Conservation (phyloP, 2,113 vertebrate species). For the Corythaixoides concolor region DNA sequence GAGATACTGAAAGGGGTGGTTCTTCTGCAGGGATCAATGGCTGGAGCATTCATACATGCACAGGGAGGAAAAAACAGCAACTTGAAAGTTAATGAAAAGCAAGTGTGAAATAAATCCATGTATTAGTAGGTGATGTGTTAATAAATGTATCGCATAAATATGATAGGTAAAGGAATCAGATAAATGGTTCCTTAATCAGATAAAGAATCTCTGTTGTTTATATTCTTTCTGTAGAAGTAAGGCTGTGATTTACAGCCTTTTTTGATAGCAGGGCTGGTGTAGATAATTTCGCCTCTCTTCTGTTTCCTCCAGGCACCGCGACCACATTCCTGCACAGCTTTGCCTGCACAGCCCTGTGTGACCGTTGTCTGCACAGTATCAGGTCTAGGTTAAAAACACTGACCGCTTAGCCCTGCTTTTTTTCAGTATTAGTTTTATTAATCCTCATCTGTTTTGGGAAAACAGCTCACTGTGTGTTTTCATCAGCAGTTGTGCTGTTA, state of each 20-base stretch:
- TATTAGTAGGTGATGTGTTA: slow-evolving; percentile 10
- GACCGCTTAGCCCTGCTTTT: not conserved
- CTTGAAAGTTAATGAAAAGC: slow-evolving; percentile 28
- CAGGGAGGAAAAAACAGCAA: not conserved
- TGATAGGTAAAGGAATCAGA: not conserved
- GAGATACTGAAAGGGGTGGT: not conserved
- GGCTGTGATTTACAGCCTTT: not conserved
- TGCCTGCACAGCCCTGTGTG: not conserved
- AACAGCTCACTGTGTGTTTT: not conserved
- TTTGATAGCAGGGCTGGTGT: not conserved
- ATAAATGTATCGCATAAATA: slow-evolving; percentile 26
- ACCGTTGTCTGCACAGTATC: not conserved
- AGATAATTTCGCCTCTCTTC: slow-evolving; percentile 7
- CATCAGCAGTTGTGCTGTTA: not conserved
- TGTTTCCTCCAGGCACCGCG: not conserved
- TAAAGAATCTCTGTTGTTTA: not conserved
- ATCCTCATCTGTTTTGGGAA: not conserved
- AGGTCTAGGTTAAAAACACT: not conserved
- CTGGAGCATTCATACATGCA: not conserved
- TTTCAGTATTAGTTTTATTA: slow-evolving; percentile 3
- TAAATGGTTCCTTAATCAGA: slow-evolving; percentile 1
- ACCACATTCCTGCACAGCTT: not conserved
- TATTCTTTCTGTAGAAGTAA: not conserved
- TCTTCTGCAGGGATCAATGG: not conserved
- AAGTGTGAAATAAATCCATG: slow-evolving; percentile 15